Base-by-base conservation (phyloP, 2,797 vertebrate species). In the Sternotherus odoratus region DNA sequence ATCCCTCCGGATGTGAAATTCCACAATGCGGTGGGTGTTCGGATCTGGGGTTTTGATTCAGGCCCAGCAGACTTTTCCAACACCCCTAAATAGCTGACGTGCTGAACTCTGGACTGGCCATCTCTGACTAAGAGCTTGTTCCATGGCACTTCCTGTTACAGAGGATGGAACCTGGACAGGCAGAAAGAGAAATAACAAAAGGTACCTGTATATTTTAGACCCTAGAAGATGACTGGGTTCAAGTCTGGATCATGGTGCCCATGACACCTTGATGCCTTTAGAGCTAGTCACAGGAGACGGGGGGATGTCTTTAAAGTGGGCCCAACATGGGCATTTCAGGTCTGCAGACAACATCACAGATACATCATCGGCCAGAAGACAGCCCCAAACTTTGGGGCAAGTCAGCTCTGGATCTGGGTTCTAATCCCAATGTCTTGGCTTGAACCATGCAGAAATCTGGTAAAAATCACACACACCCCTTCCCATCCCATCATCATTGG, bases 391-490 rank as follows among this genome's bases (percentile, higher is more conserved):
- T 26, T 8, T 48, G 26, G 36, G 72, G 13, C 26, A 46, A 28
- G 24, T 26, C 39, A 74, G 43, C 39, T 74, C 39, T 43, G 12
- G 19, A 16, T 8, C 39, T 74, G 36, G 23, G 72, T 74, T 7
- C 12, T 16, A 13, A 74, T 46, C 72, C 72, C 26, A 15, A 28
- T 28, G 43, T 26, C 72, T 46, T 74, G 39, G 43, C 72, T 74
- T 28, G 43, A 23, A 46, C 39, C 4, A 28, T 9, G 43, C 43
- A 66, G 69, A 74, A 46, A 46, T 26, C 19, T 69, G 10, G 4
- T 72, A 24, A 46, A 39, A 43, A 24, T 12, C 19, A 36, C 2
- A 5, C 23, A 2, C 2, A 1, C 21, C 10, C 10, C 36, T 6
- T 6, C 24, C 5, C 6, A 2, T 8, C 8, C 8, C 21, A 53